Base-by-base conservation (phyloP, 1,140 invertebrate genomes). In the Nasonia vitripennis region DNA sequence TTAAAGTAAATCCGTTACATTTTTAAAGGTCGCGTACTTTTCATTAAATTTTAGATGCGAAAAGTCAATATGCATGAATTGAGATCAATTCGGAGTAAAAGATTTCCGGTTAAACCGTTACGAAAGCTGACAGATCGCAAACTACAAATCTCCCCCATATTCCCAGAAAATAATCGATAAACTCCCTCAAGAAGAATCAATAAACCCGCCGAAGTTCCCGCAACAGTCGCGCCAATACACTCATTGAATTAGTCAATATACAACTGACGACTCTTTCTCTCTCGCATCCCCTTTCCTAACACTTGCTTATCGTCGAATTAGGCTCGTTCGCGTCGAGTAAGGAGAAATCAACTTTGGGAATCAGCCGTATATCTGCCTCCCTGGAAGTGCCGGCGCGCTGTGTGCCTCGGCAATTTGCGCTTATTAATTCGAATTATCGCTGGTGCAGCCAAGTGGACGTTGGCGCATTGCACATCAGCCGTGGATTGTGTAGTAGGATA, bases 341-440 rank as follows among this genome's bases (percentile, higher is more conserved):
- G 20, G 27, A 75, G 37, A 41, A 80, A 86, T 81, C 70, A 68
- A 78, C 70, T 83, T 84, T 78, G 41, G 62, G 86, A 86, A 86
- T 86, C 78, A 45, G 37, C 48, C 31, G 5, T 4, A 5, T 4
- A 23, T 79, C 55, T 79, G 17, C 23, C 37, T 86, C 84, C 84
- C 74, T 86, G 78, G 84, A 86, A 86, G 84, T 85, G 73, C 23
- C 78, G 75, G 74, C 27, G 73, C 34, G 31, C 73, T 87, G 87
- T 87, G 41, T 45, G 41, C 87, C 84, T 88, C 85, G 89, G 85
- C 91, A 93, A 93, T 93, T 93, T 91, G 90, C 88, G 86, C 90
- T 92, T 88, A 92, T 93, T 93, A 93, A 92, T 93, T 91, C 90
- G 89, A 93, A 93, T 93, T 92, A 92, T 93, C 91, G 90, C 89